Conservation (phyloP, 2,113 vertebrate species). For the Menura novaehollandiae region DNA sequence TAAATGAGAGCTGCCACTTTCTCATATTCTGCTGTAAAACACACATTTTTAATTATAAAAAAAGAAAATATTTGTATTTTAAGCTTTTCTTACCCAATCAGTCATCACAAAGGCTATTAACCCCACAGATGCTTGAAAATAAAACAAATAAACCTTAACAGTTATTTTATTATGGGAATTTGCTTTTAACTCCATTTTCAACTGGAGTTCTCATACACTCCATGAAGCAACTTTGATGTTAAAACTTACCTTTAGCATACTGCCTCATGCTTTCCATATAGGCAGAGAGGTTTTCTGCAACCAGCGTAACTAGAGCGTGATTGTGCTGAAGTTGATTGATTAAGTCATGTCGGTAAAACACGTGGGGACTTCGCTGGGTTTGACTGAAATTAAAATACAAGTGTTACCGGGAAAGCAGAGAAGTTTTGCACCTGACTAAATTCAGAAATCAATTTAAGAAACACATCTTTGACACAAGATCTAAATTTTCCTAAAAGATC, state of each 20-base stretch:
- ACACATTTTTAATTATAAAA: neutral
- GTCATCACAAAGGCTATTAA: neutral
- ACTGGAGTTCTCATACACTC: neutral
- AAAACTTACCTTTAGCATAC: slow-evolving; percentile 89
- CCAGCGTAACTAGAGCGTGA: slow-evolving; percentile 95
- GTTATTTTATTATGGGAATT: neutral
- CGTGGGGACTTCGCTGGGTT: slow-evolving; percentile 96
- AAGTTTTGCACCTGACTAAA: neutral
- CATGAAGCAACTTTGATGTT: neutral
- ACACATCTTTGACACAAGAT: neutral
- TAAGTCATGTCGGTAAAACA: slow-evolving; percentile 98
- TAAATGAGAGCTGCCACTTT: neutral
- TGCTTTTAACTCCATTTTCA: neutral
- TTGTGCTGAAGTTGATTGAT: slow-evolving; percentile 99
- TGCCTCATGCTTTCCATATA: slow-evolving; percentile 99
- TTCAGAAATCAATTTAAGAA: neutral
- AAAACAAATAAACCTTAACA: neutral
- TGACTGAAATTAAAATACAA: slow-evolving; percentile 82
- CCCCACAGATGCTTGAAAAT: neutral
- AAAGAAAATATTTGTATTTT: neutral
- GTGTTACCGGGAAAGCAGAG: slow-evolving; percentile 3
- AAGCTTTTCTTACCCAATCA: neutral
- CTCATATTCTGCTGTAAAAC: neutral
- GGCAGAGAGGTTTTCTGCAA: slow-evolving; percentile 97
- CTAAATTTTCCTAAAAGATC: neutral